Percentiles rank a stretch among this genome's conserved stretches.
These are phyloP conservation scores for Poecilia gillii DNA, from an alignment of 2,797 vertebrate species.

Conservation along the genomic window DNA sequence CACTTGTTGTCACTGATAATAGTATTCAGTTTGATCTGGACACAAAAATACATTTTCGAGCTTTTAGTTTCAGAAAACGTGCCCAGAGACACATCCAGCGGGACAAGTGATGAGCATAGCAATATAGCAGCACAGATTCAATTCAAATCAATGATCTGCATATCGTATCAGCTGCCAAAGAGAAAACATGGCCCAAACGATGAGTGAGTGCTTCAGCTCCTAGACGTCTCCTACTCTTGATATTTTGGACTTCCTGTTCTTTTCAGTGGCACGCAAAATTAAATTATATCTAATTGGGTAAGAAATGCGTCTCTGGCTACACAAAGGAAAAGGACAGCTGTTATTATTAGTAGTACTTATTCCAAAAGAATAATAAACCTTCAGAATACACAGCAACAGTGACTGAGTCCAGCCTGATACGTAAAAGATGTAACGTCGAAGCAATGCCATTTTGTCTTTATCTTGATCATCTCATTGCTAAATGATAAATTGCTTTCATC, in stretches of 20 bases:
- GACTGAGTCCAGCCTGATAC: neutral
- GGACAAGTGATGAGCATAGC: neutral
- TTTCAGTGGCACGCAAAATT: neutral
- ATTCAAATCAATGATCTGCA: neutral
- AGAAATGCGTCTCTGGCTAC: neutral
- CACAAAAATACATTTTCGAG: neutral
- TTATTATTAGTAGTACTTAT: neutral
- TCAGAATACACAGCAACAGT: neutral
- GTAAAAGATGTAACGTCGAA: neutral
- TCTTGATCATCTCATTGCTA: neutral
- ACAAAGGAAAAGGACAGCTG: neutral
- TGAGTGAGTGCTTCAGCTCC: neutral
- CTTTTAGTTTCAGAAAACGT: no score
- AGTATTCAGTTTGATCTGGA: neutral
- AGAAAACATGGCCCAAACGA: neutral
- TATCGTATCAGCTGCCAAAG: neutral
- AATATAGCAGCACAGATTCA: neutral
- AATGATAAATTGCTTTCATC: neutral
- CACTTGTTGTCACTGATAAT: neutral
- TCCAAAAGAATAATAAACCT: neutral
- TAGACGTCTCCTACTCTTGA: neutral
- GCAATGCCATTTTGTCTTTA: neutral
- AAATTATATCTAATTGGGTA: neutral
- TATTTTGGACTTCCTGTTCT: neutral
- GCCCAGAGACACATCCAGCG: neutral